Evolutionary conservation across 2,797 vertebrate genomes (phyloP).

Genomic region (Gymnodraco acuticeps): DNA sequence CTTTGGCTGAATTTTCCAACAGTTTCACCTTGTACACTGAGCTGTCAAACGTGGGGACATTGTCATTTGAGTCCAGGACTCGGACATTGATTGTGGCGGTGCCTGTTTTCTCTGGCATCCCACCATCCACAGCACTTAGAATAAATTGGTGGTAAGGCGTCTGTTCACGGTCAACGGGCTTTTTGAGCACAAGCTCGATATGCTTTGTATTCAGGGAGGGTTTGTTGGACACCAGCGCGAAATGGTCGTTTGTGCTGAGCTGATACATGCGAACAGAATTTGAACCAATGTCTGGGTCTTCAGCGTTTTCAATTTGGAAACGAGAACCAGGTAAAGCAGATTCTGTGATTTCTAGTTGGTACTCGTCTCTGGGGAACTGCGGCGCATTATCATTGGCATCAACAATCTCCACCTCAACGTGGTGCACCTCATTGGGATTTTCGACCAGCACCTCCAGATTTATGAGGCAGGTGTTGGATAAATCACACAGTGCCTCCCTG

Average conservation of each 20-base stretch:
- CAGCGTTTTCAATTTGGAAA: constrained; percentile 93
- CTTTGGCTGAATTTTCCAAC: constrained; percentile 90
- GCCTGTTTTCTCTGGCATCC: constrained; percentile 91
- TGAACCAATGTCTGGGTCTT: constrained; percentile 92
- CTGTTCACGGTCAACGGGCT: constrained; percentile 94
- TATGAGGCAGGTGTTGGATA: constrained; percentile 88
- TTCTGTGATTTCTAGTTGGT: constrained; percentile 93
- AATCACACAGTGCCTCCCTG: constrained; percentile 91
- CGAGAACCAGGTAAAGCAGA: constrained; percentile 92
- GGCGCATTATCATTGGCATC: constrained; percentile 96
- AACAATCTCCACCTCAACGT: constrained; percentile 92
- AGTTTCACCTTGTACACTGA: constrained; percentile 93
- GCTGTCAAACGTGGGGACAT: constrained; percentile 92
- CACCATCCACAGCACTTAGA: constrained; percentile 95
- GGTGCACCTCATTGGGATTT: constrained; percentile 92
- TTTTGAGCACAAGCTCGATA: constrained; percentile 95
- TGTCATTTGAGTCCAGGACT: constrained; percentile 97
- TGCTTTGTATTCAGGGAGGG: constrained; percentile 92
- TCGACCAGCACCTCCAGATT: constrained; percentile 91
- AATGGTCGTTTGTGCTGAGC: constrained; percentile 93
- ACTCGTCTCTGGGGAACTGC: constrained; percentile 92
- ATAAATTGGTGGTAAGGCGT: constrained; percentile 91
- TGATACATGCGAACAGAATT: constrained; percentile 94
- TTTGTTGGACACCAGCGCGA: constrained; percentile 93
- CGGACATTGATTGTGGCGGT: constrained; percentile 91